These are phyloP conservation scores for Sinocyclocheilus anshuiensis DNA, from an alignment of 2,113 vertebrate species.

Conservation along the genomic window DNA sequence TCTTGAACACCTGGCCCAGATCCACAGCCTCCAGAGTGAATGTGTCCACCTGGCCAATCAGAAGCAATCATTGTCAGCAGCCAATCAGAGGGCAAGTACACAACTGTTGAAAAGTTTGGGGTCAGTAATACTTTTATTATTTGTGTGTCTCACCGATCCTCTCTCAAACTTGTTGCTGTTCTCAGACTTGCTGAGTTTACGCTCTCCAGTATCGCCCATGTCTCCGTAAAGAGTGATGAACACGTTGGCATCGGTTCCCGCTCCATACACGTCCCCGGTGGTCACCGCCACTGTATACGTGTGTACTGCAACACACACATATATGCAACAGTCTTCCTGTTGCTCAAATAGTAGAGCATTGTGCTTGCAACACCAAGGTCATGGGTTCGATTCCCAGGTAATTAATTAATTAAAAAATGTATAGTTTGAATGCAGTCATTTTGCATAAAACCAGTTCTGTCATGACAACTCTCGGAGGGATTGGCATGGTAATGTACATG, in stretches of 20 bases:
- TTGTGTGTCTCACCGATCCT: conserved; percentile 79
- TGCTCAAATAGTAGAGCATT: background rate
- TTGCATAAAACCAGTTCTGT: background rate
- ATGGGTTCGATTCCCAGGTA: background rate
- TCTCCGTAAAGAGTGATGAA: conserved; percentile 95
- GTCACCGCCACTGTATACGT: conserved; percentile 87
- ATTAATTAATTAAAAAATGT: background rate
- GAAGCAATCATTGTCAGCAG: background rate
- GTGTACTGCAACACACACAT: conserved; percentile 74
- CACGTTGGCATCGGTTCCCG: conserved; percentile 93
- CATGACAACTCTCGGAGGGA: too few relatives aligned
- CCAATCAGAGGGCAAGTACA: too few relatives aligned
- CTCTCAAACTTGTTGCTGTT: conserved; percentile 97
- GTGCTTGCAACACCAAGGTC: background rate
- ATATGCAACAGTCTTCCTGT: background rate
- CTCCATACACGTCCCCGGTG: conserved; percentile 87
- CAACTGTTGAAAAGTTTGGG: background rate
- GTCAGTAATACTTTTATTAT: background rate
- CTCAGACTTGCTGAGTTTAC: conserved; percentile 93
- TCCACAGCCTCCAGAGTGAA: conserved; percentile 91
- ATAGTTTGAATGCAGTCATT: background rate
- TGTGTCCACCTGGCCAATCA: conserved; percentile 82
- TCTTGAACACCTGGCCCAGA: conserved; percentile 89
- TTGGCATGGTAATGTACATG: too few relatives aligned
- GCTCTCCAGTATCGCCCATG: conserved; percentile 91